Percentiles rank a stretch among this genome's conserved stretches.
phyloP scores from a whole-genome alignment of 2,797 vertebrate species.

The Oreochromis grahami region DNA sequence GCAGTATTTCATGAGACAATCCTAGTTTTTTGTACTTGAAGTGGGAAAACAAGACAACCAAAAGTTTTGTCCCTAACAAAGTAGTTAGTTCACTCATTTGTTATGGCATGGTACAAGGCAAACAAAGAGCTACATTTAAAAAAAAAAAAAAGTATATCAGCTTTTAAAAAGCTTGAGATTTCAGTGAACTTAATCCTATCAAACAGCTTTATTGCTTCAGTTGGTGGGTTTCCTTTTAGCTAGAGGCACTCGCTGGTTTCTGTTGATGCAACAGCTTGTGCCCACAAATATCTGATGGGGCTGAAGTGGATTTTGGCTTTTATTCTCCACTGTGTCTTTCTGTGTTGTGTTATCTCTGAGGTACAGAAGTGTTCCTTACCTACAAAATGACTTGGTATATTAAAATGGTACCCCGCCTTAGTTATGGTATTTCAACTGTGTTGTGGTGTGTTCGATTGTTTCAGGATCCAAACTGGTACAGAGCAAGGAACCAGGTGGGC shows the following conservation, averaged over 20 bases:
- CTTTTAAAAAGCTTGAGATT: not conserved
- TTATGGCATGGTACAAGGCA: not conserved
- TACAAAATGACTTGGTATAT: not conserved
- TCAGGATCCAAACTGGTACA: conserved; percentile 99
- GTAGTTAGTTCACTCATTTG: not conserved
- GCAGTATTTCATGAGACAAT: not conserved
- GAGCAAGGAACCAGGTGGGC: conserved; percentile 92
- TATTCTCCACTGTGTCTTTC: not conserved
- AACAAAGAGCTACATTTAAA: not conserved
- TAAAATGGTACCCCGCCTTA: not conserved
- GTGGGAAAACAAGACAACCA: rapidly evolving
- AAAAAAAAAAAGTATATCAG: not conserved
- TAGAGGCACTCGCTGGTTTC: not conserved
- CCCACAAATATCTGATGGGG: not conserved
- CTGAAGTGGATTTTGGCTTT: not conserved
- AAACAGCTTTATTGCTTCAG: not conserved
- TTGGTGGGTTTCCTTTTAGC: not conserved
- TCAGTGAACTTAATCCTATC: not conserved
- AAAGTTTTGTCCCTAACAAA: not conserved
- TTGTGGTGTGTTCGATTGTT: not conserved
- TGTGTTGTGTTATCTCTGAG: not conserved
- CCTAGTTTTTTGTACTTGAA: not conserved
- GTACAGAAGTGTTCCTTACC: not conserved
- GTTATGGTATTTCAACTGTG: not conserved
- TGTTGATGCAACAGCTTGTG: not conserved